Evolutionary conservation across 2,113 vertebrate genomes (phyloP).

Genomic region (Mesitornis unicolor): DNA sequence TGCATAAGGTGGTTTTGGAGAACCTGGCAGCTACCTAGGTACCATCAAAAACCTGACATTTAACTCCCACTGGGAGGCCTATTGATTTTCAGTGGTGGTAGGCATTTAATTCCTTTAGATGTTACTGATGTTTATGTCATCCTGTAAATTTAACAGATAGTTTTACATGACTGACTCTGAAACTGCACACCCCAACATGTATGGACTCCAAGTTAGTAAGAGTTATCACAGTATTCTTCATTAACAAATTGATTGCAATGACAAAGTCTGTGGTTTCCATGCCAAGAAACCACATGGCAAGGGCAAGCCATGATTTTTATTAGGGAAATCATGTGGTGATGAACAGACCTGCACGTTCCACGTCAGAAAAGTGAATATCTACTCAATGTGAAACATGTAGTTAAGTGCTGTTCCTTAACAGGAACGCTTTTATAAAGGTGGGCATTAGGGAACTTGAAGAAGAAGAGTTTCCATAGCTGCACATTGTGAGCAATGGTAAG

Average conservation of each 20-base stretch:
- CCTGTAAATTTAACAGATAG: neutral
- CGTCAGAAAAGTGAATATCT: neutral
- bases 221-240: neutral
- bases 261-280: neutral
- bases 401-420: neutral
- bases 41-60: neutral
- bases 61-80: neutral
- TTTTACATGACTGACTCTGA: neutral
- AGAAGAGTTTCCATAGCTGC: neutral
- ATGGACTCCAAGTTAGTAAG: neutral
- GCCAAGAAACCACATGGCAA: neutral
- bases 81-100: neutral
- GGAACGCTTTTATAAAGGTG: neutral
- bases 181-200: neutral
- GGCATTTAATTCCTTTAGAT: neutral
- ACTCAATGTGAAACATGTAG: neutral
- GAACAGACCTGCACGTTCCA: neutral
- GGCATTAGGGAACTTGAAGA: neutral
- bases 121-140: neutral
- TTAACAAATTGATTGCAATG: neutral
- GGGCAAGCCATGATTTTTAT: neutral
- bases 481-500: neutral
- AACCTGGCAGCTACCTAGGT: neutral
- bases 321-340: neutral
- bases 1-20: neutral